phyloP scores from a whole-genome alignment of 2,113 vertebrate species.

The Ascaphus truei region DNA sequence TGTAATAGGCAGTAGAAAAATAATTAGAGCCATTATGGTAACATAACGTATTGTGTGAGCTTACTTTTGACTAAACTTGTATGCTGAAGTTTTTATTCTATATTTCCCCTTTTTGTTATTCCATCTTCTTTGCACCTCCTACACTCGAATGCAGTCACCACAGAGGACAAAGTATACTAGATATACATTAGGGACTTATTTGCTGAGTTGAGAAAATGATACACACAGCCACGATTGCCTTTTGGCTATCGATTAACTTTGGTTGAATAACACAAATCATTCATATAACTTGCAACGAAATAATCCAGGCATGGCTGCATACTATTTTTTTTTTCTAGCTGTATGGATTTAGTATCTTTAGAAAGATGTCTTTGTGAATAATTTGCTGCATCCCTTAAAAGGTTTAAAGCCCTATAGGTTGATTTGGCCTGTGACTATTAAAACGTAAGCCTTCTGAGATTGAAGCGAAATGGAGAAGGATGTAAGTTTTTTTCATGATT shows the following conservation, averaged over 20 bases:
- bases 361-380: constrained; percentile 23
- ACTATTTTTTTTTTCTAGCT: not conserved
- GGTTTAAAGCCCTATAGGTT: constrained; percentile 7
- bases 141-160: too few relatives aligned
- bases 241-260: not conserved
- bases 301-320: not conserved
- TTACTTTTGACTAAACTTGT: too few relatives aligned
- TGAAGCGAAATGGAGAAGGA: not conserved
- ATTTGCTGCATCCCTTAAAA: constrained; percentile 18
- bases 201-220: not conserved
- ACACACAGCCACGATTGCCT: not conserved
- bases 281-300: not conserved
- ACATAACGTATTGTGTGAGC: too few relatives aligned
- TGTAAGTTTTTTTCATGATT: constrained; percentile 13
- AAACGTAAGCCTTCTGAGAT: not conserved
- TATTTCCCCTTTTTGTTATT: too few relatives aligned
- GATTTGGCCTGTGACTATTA: not conserved
- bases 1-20: not conserved
- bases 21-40: not conserved
- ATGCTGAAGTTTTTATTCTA: too few relatives aligned
- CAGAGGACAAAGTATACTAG: not conserved
- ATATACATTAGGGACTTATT: not conserved
- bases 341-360: constrained; percentile 10
- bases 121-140: too few relatives aligned
- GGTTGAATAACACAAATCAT: not conserved